A percentile compares a stretch with the other conserved stretches of the same genome.
Conservation (phyloP, 1,140 invertebrate species). For the Diachasma alloeum region DNA sequence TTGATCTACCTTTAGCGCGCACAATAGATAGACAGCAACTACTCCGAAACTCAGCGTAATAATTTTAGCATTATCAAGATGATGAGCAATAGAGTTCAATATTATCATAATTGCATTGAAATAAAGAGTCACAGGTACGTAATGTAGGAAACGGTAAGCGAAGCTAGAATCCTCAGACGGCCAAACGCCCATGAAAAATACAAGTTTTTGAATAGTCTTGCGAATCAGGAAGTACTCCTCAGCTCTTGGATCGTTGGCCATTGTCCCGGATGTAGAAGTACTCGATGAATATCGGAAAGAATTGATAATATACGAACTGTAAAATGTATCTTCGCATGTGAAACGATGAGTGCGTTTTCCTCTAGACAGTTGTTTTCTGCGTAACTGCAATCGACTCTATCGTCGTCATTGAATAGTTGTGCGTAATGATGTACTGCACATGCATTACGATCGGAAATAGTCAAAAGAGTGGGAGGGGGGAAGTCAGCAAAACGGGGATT, state of each 20-base stretch:
- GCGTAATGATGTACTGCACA: background rate
- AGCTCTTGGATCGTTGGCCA: background rate
- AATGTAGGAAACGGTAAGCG: background rate
- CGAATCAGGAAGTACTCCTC: background rate
- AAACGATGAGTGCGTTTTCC: background rate
- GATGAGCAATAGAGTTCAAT: slow-evolving; percentile 12
- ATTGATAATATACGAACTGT: background rate
- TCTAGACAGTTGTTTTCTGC: background rate
- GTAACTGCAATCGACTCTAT: background rate
- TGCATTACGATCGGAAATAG: background rate
- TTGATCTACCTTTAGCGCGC: slow-evolving; percentile 28
- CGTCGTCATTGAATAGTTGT: background rate
- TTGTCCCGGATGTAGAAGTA: background rate
- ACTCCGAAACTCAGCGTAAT: slow-evolving; percentile 23
- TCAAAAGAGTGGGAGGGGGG: background rate
- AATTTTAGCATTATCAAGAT: slow-evolving; percentile 20
- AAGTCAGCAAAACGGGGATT: background rate
- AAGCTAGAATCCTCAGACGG: background rate
- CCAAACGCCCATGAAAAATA: slow-evolving; percentile 3
- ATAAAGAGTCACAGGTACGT: background rate
- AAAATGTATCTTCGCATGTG: background rate
- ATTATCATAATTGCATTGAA: background rate
- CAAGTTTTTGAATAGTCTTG: background rate
- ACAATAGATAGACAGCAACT: slow-evolving; percentile 7
- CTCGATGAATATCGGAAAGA: background rate